Conservation (phyloP, 92 coral and sea anemone species). For the Montipora capitata region DNA sequence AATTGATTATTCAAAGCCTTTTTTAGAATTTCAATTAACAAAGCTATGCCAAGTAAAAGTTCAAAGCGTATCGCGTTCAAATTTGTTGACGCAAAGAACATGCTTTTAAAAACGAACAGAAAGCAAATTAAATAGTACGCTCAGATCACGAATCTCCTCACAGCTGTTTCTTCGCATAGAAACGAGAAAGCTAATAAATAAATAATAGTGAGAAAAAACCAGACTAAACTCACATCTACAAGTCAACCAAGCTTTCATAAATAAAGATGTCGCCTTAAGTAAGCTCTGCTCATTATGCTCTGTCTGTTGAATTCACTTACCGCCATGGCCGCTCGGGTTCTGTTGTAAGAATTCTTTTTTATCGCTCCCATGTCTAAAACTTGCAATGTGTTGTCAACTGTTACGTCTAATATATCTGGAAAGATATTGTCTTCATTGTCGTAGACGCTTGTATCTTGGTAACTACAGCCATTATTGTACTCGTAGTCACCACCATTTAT, state of each 20-base stretch:
- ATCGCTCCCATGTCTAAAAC: constrained; percentile 95
- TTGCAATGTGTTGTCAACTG: constrained; percentile 77
- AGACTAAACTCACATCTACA: constrained; percentile 53
- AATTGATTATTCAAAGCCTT: too few species aligned
- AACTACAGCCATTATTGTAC: constrained; percentile 18
- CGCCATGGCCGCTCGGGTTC: constrained; percentile 94
- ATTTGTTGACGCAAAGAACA: background rate
- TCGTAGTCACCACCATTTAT: constrained; percentile 50
- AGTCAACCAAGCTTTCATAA: constrained; percentile 20
- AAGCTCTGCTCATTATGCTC: background rate
- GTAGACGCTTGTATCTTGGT: constrained; percentile 53
- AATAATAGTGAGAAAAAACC: constrained; percentile 64
- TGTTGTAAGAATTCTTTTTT: constrained; percentile 75
- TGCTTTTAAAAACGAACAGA: background rate
- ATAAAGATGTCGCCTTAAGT: background rate
- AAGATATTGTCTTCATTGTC: constrained; percentile 65
- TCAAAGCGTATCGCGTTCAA: too few species aligned
- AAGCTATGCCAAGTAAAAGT: too few species aligned
- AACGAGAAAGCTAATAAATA: constrained; percentile 74
- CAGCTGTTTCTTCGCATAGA: constrained; percentile 56
- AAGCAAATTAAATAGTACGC: too few species aligned
- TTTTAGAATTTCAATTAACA: too few species aligned
- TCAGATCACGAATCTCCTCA: background rate
- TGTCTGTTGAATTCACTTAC: constrained; percentile 55
- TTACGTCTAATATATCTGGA: constrained; percentile 72